Evolutionary conservation across 2,888 invertebrate species (phyloP).

Genomic region (Standfussiana lucernea): DNA sequence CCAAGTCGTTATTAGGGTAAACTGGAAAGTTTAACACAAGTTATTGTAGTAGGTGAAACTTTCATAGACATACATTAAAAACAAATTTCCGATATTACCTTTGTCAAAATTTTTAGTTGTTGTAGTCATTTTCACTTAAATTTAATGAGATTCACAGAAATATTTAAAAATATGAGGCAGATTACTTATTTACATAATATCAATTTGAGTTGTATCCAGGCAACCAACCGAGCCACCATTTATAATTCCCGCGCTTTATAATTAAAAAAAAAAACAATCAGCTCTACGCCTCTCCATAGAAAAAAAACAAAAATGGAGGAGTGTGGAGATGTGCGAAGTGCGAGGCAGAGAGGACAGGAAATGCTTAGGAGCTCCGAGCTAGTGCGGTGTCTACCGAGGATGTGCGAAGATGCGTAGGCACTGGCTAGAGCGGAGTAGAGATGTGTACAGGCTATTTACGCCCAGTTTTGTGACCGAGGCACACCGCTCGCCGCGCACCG

Average conservation of each 20-base stretch:
- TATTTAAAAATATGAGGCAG: slow-evolving; percentile 37
- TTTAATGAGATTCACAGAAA: slow-evolving; percentile 75
- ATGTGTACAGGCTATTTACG: too few relatives aligned
- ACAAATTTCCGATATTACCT: slow-evolving; percentile 70
- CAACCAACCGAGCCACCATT: slow-evolving; percentile 59
- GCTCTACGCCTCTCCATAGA: neutral
- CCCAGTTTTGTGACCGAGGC: too few relatives aligned
- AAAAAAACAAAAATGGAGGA: too few relatives aligned
- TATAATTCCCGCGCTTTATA: slow-evolving; percentile 42
- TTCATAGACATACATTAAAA: neutral
- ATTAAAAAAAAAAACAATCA: neutral
- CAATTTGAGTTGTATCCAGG: slow-evolving; percentile 65
- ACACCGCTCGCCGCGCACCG: too few relatives aligned
- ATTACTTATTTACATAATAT: slow-evolving; percentile 17
- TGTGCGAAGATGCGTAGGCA: too few relatives aligned
- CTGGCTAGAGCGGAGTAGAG: too few relatives aligned
- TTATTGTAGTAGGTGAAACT: slow-evolving; percentile 25
- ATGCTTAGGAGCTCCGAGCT: too few relatives aligned
- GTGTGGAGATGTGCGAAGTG: too few relatives aligned
- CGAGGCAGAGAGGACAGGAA: too few relatives aligned
- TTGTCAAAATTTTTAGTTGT: slow-evolving; percentile 78
- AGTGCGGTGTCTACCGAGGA: too few relatives aligned
- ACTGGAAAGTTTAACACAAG: slow-evolving; percentile 78
- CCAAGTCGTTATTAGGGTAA: slow-evolving; percentile 92
- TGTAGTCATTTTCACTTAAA: slow-evolving; percentile 72